Base-by-base conservation (phyloP, 2,113 vertebrate species). In the Zosterops lateralis region DNA sequence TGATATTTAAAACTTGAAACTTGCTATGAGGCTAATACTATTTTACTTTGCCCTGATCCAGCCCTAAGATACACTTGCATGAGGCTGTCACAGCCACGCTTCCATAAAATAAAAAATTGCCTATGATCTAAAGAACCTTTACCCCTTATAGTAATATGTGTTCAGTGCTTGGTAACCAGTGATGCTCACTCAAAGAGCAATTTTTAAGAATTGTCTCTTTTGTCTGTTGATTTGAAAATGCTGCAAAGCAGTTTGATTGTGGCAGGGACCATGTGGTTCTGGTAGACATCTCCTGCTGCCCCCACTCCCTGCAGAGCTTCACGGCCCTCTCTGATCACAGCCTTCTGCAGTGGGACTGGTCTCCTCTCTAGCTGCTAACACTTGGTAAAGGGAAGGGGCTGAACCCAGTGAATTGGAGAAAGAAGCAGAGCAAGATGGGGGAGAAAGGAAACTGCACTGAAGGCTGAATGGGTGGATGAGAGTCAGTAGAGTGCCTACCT, bases 261-360 rank as follows among this genome's bases (percentile, higher is more conserved):
- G 34, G 4, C 12, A 4, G 25, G 36, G 21, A 28, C 64, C 22
- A 12, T 34, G 50, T 5, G 3, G 45, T 82, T 80, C 47, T 51
- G 61, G n/a, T 44, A 8, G 48, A 36, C 1, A 19, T 70, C 25
- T 54, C 4, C 21, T 28, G 15, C 44, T 54, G 25, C 34, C 17
- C 42, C 20, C 0, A 0, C 8, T 73, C 31, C 32, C 26, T 3
- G 4, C 51, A 51, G 65, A 58, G 45, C 20, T 7, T 10, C 70
- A 17, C 0, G 0, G 21, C 29, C 3, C 8, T 31, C 11, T 20
- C 26, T 20, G 81, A 67, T 50, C 65, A 11, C 2, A 3, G 13
- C 36, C 14, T 11, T 61, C 64, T 62, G n/a, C 5, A 0, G 17
- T 1, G 0, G 17, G 24, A 44, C 24, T 31, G 24, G 8, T 38